These are phyloP conservation scores for Rhagium mordax DNA, from an alignment of 2,888 invertebrate genomes.

Conservation along the genomic window DNA sequence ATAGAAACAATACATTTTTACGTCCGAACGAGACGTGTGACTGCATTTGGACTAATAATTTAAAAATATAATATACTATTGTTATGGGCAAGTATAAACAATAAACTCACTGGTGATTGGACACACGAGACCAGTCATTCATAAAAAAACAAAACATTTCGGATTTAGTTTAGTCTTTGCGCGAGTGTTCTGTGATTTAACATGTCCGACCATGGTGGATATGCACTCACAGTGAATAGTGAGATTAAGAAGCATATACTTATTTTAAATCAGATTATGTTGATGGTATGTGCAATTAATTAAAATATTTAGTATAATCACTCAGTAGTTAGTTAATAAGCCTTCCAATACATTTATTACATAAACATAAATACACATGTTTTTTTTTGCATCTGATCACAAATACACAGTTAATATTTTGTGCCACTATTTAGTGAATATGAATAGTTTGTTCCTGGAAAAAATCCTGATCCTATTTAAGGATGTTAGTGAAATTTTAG, in stretches of 20 bases:
- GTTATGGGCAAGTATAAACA: conserved; percentile 20
- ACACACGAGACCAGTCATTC: conserved; percentile 6
- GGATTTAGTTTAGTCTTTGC: conserved; percentile 20
- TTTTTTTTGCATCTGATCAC: too few relatives aligned
- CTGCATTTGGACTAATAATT: conserved; percentile 34
- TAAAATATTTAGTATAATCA: neutral
- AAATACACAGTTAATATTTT: too few relatives aligned
- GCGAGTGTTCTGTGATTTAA: conserved; percentile 1
- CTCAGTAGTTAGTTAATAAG: too few relatives aligned
- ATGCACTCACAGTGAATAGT: neutral
- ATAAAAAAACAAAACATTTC: conserved; percentile 26
- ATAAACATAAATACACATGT: too few relatives aligned
- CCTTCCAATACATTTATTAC: too few relatives aligned
- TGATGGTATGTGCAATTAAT: conserved; percentile 22
- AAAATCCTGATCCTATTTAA: too few relatives aligned
- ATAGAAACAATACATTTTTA: conserved; percentile 30
- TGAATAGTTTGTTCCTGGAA: too few relatives aligned
- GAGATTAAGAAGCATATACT: conserved; percentile 8
- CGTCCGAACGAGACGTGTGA: conserved; percentile 2
- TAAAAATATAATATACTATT: conserved; percentile 28
- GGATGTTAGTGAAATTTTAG: too few relatives aligned
- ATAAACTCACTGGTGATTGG: conserved; percentile 11
- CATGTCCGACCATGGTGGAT: conserved; percentile 9
- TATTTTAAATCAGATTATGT: conserved; percentile 6
- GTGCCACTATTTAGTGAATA: too few relatives aligned